Base-by-base conservation (phyloP, 2,888 invertebrate genomes). In the Pristionchus entomophagus region DNA sequence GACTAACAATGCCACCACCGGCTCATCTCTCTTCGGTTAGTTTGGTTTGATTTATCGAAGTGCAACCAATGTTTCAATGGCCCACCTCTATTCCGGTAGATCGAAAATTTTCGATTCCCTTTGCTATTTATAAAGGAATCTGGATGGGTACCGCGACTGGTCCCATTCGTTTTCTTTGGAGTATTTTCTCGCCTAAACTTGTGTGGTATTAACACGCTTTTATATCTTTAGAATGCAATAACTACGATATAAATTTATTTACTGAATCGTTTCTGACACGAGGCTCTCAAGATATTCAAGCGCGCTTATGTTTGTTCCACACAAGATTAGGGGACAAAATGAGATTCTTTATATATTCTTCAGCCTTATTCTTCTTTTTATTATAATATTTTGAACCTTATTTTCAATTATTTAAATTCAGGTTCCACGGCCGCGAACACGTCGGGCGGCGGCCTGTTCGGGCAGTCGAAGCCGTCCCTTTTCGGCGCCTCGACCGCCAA, bases 371-470 rank as follows among this genome's bases (percentile, higher is more conserved):
- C n/a, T n/a, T n/a, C n/a, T n/a, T n/a, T n/a, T n/a, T n/a, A n/a
- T n/a, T n/a, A n/a, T n/a, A 51, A 56, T 56, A 32, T 62, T 32
- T 32, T 32, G 14, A 62, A 80, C 12, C 29, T 14, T 51, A 6
- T 29, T 19, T 19, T 35, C 35, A 17, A 32, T 22, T 35, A 35
- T 12, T 69, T 29, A 5, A 41, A 14, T 82, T 6, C 29, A 65
- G 84, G 84, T 26, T 41, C 83, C 19, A 49, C 84, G 17, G 22
- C 65, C 0, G 45, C 65, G 17, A 49, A 29, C 29, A 49, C 65
- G 22, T 49, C 94, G 84, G 78, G 94, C 6, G 88, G 92, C 32
- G 90, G 96, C 80, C 94, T 95, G 85, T 94, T 95, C 77, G 95
- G 96, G 93, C 85, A 85, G 45, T n/a, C 62, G 19, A 83, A 83